phyloP scores from a whole-genome alignment of 2,888 invertebrate species.

The Idaea straminata region DNA sequence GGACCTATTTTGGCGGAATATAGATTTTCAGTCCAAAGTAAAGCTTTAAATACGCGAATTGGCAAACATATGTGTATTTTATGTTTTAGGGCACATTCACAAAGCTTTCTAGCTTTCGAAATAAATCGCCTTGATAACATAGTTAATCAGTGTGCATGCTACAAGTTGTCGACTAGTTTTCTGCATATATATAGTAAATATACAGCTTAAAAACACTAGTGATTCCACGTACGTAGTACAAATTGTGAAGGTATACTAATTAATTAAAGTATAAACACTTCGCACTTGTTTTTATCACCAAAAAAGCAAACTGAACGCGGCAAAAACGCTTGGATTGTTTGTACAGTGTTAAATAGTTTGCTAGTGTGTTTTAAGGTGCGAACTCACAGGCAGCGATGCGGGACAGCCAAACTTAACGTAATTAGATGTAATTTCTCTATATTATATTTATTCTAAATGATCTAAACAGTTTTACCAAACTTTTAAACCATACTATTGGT shows the following conservation, averaged over 20 bases:
- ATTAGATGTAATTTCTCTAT: too few species aligned
- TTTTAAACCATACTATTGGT: too few species aligned
- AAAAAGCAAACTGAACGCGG: not conserved
- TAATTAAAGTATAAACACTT: not conserved
- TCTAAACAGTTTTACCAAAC: too few species aligned
- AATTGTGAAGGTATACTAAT: not conserved
- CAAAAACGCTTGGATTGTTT: not conserved
- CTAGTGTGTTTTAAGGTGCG: not conserved
- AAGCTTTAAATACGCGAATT: not conserved
- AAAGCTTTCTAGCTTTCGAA: not conserved
- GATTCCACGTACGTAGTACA: too few species aligned
- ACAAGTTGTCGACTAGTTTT: not conserved
- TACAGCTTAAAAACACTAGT: too few species aligned
- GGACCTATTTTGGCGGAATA: too few species aligned
- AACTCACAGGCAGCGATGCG: not conserved
- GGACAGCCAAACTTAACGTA: too few species aligned
- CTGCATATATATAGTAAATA: too few species aligned
- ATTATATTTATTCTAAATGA: too few species aligned
- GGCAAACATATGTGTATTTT: not conserved
- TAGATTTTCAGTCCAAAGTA: too few species aligned
- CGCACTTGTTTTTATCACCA: not conserved
- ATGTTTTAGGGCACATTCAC: not conserved
- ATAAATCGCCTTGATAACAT: not conserved
- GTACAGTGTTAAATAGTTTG: not conserved
- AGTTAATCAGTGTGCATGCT: not conserved